Base-by-base conservation (phyloP, 2,888 invertebrate species). In the Mantis religiosa region DNA sequence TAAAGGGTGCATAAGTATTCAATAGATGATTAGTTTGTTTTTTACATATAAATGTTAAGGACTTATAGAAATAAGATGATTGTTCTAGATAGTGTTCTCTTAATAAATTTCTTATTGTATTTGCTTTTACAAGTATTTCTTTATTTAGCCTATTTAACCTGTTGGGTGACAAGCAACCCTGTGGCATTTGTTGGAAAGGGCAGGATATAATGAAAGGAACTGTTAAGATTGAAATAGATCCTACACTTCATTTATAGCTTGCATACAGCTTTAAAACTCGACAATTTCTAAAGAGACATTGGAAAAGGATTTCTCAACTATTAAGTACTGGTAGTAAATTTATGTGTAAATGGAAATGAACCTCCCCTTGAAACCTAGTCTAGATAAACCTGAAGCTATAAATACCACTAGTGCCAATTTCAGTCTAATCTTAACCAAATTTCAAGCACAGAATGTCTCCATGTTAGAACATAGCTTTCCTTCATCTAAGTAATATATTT, bases 131-230 rank as follows among this genome's bases (percentile, higher is more conserved):
- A 25, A n/a, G 25, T 54, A 84, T 84, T 84, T 85, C 71, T 71
- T 88, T 54, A 85, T 88, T 88, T 84, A 88, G 88, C 41, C 47
- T 54, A 71, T 85, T 86, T 81, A 86, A 71, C 86, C 86, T 85
- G 41, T 47, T 47, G 85, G 85, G 85, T 85, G 28, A 85, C 54
- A 85, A 82, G 41, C 87, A 87, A 87, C 82, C 87, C 87, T 87
- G 87, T 87, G 82, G 87, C 82, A 87, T 28, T 81, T 81, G 86
- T 86, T 54, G 20, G 28, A 85, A 85, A n/a, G 54, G 47, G 85
- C 41, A 85, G 54, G 84, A 34, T 84, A 47, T 85, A 28, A 20
- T 85, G 28, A 71, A 27, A 28, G 86, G 87, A 87, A 41, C 82
- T 81, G 41, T 87, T 30, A 84, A 14, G 30, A 30, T 9, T 84